Base-by-base conservation (phyloP, 2,113 vertebrate genomes). In the Rhea pennata region DNA sequence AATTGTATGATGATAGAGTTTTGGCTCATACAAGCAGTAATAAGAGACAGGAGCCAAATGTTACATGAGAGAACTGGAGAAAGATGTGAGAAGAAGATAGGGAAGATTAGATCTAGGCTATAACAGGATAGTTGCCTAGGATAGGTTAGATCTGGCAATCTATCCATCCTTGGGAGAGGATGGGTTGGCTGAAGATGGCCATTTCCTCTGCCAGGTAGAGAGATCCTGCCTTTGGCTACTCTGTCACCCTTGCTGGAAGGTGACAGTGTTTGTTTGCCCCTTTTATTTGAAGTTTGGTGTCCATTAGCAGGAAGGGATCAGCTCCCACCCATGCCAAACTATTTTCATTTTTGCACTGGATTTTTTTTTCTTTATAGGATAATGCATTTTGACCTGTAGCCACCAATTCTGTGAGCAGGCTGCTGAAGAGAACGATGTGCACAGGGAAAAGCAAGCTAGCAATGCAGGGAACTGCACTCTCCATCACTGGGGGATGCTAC, bases 291-390 rank as follows among this genome's bases (percentile, higher is more conserved):
- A 17, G 36, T 10, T 70, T 54, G 42, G 46, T 61, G 50, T 39
- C 44, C 4, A 2, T 44, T 44, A 79, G 64, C 66, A 66, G 77
- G 64, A 46, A 31, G 64, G 54, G 50, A 7, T 23, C 1, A 1
- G 77, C 24, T 86, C 65, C 48, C 44, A 44, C 76, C 42, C 66
- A 4, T 13, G 64, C 46, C 33, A 3, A 66, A 2, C 66, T 75
- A 51, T 12, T 86, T 39, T 10, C 36, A 6, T 56, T 61, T 76
- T 71, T 66, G 67, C 27, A 90, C 61, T 50, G 56, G 64, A 23
- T 19, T 92, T 80, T 82, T 65, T 74, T 84, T 65, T 77, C 86
- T 87, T 58, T 33, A 66, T 13, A 46, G 82, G 84, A 73, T 36
- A 16, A 56, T 91, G 6, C 44, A 36, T 56, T 85, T 36, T 1